These are phyloP conservation scores for Bradypodion pumilum DNA, from an alignment of 2,797 vertebrate species.

Conservation along the genomic window DNA sequence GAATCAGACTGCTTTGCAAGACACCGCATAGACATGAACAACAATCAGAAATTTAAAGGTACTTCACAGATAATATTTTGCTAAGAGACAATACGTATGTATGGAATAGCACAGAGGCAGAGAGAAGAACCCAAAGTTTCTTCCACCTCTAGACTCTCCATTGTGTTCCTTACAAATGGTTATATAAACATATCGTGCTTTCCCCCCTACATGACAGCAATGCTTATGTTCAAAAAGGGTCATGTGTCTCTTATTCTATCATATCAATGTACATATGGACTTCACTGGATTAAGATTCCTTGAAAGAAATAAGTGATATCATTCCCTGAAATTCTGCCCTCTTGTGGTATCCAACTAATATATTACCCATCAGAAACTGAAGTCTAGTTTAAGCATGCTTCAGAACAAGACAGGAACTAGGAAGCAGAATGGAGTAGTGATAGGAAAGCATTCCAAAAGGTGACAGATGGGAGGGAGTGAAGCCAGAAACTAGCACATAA, in stretches of 20 bases:
- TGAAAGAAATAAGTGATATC: not conserved
- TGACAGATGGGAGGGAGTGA: not conserved
- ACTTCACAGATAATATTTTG: not conserved
- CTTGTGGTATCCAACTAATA: slow-evolving; percentile 1
- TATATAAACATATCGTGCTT: not conserved
- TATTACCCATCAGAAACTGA: not conserved
- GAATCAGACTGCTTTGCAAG: not conserved
- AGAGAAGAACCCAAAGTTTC: not conserved
- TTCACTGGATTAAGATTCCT: not conserved
- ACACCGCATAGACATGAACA: not conserved
- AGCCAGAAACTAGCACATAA: not conserved
- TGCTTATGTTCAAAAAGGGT: not conserved
- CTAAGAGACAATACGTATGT: not conserved
- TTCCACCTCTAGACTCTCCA: not conserved
- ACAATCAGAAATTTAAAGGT: not conserved
- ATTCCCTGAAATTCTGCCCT: slow-evolving; percentile 23
- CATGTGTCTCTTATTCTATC: not conserved
- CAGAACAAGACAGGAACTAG: not conserved
- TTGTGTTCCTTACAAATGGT: not conserved
- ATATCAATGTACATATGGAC: not conserved
- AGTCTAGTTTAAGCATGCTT: not conserved
- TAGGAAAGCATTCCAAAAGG: not conserved
- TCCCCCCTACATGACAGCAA: not conserved
- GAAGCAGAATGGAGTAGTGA: not conserved
- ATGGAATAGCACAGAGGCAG: not conserved